Conservation (phyloP, 2,888 invertebrate genomes). For the Syrista parreyssii region DNA sequence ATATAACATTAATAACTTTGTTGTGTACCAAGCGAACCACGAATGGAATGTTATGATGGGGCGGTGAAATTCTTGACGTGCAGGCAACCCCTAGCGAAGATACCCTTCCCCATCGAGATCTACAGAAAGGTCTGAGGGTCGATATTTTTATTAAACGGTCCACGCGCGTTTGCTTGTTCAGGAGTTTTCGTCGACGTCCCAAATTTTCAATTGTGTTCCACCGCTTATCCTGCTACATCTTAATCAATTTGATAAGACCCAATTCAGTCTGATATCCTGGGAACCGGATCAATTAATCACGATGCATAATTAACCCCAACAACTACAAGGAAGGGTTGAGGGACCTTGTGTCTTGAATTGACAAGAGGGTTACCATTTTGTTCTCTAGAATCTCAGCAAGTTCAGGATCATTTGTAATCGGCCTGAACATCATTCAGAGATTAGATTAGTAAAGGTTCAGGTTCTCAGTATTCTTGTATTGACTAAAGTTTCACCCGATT, state of each 20-base stretch:
- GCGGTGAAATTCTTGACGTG: slow-evolving; percentile 29
- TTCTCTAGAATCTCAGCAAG: not conserved
- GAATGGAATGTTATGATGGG: slow-evolving; percentile 36
- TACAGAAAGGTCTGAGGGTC: slow-evolving; percentile 22
- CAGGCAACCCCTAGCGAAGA: slow-evolving; percentile 26
- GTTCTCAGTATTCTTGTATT: not conserved
- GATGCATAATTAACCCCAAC: not conserved
- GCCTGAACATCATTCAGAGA: not conserved
- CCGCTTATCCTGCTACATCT: not conserved
- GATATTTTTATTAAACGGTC: slow-evolving; percentile 25
- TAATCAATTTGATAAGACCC: not conserved
- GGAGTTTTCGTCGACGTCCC: not conserved
- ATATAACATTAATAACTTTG: slow-evolving; percentile 26
- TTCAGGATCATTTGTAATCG: not conserved
- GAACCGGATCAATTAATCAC: slow-evolving; percentile 1
- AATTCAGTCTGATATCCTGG: not conserved
- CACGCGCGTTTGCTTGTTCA: not conserved
- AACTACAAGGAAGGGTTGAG: not conserved
- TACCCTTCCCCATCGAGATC: slow-evolving; percentile 8
- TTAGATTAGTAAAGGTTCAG: not conserved
- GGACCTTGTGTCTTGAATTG: not conserved
- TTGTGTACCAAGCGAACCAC: slow-evolving; percentile 25
- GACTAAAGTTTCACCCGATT: not conserved
- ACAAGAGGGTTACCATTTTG: not conserved
- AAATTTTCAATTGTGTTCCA: not conserved